A percentile compares a stretch with the other conserved stretches of the same genome.
Evolutionary conservation across 2,888 invertebrate genomes (phyloP).

Genomic region (Eupithecia pulchellata): DNA sequence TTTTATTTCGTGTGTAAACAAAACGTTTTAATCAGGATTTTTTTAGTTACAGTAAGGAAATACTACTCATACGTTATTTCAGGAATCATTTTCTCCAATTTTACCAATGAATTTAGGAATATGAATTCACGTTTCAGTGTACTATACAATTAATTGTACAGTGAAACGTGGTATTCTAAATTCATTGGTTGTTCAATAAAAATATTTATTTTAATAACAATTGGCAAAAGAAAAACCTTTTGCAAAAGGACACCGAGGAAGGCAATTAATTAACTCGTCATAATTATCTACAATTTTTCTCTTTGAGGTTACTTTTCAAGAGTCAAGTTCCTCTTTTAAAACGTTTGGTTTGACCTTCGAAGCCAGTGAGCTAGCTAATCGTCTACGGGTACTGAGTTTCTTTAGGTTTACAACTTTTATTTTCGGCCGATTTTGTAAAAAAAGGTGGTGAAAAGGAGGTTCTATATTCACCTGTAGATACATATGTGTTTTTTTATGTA

Average conservation of each 20-base stretch:
- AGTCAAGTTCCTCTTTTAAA: neutral
- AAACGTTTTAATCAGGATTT: neutral
- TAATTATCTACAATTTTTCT: constrained; percentile 17
- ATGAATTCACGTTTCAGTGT: too few relatives aligned
- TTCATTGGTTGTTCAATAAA: constrained; percentile 18
- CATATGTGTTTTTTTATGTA: too few relatives aligned
- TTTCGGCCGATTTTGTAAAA: too few relatives aligned
- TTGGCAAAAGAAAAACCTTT: constrained; percentile 19
- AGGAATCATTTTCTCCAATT: too few relatives aligned
- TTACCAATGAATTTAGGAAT: too few relatives aligned
- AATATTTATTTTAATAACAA: constrained; percentile 24
- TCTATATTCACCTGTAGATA: too few relatives aligned
- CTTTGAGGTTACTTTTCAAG: constrained; percentile 6
- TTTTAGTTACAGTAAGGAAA: neutral
- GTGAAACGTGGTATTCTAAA: constrained; percentile 52
- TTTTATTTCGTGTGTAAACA: neutral
- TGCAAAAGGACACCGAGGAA: constrained; percentile 26
- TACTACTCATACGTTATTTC: neutral
- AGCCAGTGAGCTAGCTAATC: neutral
- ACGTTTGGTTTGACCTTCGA: neutral
- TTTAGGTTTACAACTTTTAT: neutral
- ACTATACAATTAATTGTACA: constrained; percentile 50
- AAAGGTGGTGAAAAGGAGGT: too few relatives aligned
- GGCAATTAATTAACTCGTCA: constrained; percentile 31
- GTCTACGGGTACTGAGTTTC: neutral